Percentiles rank a stretch among this genome's conserved stretches.
phyloP scores from a whole-genome alignment of 2,888 invertebrate genomes.

The Thymelicus lineola region DNA sequence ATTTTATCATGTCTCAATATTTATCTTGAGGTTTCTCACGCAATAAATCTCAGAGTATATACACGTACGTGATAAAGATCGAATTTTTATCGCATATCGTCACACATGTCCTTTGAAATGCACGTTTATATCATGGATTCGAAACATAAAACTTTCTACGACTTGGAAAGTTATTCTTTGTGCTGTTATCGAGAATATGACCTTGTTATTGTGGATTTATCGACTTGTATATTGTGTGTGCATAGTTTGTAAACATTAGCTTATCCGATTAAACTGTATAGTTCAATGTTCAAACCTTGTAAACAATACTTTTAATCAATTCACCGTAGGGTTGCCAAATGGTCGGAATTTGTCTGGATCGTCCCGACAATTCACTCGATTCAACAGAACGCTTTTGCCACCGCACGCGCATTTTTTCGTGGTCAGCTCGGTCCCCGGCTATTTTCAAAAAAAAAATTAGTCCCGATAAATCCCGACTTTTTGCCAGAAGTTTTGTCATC shows the following conservation, averaged over 20 bases:
- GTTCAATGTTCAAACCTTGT: not conserved
- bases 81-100: slow-evolving; percentile 23
- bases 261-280: slow-evolving; percentile 1
- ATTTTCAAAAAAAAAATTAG: too few relatives aligned
- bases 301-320: too few relatives aligned
- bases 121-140: slow-evolving; percentile 20
- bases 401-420: too few relatives aligned
- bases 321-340: too few relatives aligned
- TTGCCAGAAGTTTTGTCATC: too few relatives aligned
- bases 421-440: too few relatives aligned
- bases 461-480: too few relatives aligned
- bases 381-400: too few relatives aligned
- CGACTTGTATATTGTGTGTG: slow-evolving; percentile 3
- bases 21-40: not conserved
- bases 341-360: too few relatives aligned
- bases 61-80: slow-evolving; percentile 23
- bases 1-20: not conserved
- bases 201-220: slow-evolving; percentile 26
- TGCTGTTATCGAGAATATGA: slow-evolving; percentile 26
- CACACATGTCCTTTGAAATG: slow-evolving; percentile 26
- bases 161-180: slow-evolving; percentile 21
- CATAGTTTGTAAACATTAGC: slow-evolving; percentile 9
- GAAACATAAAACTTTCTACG: slow-evolving; percentile 23
- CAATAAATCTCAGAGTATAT: slow-evolving; percentile 25
- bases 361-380: too few relatives aligned